Conservation (phyloP, 2,797 vertebrate genomes). For the Lagorchestes hirsutus region DNA sequence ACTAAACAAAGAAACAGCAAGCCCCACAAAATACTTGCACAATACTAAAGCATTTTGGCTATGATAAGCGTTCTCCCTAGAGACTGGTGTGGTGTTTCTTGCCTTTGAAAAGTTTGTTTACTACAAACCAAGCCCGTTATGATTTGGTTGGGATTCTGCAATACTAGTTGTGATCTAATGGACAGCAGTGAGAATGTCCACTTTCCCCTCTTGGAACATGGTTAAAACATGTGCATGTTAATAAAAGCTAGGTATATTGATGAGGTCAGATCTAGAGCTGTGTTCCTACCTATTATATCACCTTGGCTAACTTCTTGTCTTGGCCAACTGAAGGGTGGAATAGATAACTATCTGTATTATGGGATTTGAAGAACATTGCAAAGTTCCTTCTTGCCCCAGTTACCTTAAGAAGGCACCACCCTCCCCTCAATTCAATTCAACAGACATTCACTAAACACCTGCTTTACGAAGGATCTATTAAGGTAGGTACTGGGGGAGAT, state of each 20-base stretch:
- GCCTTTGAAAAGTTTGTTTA: constrained; percentile 53
- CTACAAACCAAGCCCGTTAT: not conserved
- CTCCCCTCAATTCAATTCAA: not conserved
- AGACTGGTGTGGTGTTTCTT: constrained; percentile 42
- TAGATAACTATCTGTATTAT: not conserved
- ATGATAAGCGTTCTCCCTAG: constrained; percentile 18
- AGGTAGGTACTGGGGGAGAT: not conserved
- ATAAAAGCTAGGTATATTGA: not conserved
- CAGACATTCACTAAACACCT: not conserved
- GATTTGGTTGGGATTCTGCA: constrained; percentile 16
- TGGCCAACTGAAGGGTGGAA: not conserved
- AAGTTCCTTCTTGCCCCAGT: not conserved
- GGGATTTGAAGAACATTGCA: not conserved
- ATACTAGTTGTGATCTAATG: not conserved
- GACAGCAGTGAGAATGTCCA: constrained; percentile 17
- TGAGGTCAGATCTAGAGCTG: not conserved
- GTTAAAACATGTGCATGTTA: not conserved
- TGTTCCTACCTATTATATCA: not conserved
- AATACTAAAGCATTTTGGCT: constrained; percentile 54
- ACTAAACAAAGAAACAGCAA: constrained; percentile 68
- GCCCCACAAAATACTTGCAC: constrained; percentile 59
- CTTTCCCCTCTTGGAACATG: not conserved
- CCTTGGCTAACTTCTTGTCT: not conserved
- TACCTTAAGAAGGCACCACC: not conserved
- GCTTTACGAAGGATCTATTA: not conserved